Evolutionary conservation across 2,113 vertebrate genomes (phyloP).

Genomic region (Peromyscus leucopus): DNA sequence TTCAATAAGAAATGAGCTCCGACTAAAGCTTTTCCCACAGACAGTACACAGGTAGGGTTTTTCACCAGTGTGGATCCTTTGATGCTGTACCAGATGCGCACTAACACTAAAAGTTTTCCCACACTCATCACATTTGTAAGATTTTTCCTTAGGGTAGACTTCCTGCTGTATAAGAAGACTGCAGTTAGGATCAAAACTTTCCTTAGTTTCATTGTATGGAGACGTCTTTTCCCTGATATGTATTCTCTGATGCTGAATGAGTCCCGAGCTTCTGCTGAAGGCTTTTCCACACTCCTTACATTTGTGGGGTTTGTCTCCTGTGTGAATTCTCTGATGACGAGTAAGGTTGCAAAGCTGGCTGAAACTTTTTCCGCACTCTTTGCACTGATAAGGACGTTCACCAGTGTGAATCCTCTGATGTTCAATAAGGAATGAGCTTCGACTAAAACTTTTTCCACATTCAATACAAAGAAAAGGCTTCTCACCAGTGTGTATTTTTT

Average conservation of each 20-base stretch:
- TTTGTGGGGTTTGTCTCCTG: conserved; percentile 82
- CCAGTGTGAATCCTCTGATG: conserved; percentile 83
- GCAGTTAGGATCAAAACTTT: conserved; percentile 88
- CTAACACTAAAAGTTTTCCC: conserved; percentile 81
- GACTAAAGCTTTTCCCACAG: conserved; percentile 83
- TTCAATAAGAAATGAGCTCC: conserved; percentile 82
- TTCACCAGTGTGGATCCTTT: conserved; percentile 82
- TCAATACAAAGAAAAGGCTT: conserved; percentile 83
- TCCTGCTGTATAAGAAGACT: conserved; percentile 89
- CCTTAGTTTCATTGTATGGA: conserved; percentile 82
- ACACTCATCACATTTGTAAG: conserved; percentile 78
- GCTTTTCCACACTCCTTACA: conserved; percentile 83
- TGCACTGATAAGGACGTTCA: conserved; percentile 80
- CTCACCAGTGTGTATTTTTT: conserved; percentile 83
- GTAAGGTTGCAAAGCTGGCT: conserved; percentile 81
- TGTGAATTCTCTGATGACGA: conserved; percentile 83
- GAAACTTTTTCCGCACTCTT: conserved; percentile 82
- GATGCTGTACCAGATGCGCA: conserved; percentile 82
- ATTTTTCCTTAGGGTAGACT: conserved; percentile 78
- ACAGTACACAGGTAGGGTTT: conserved; percentile 81
- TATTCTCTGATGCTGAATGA: conserved; percentile 83
- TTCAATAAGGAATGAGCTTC: conserved; percentile 83
- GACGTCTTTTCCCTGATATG: conserved; percentile 80
- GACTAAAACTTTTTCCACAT: conserved; percentile 84
- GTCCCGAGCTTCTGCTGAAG: conserved; percentile 82